Conservation (phyloP, 2,797 vertebrate species). For the Enteromius radiatus region DNA sequence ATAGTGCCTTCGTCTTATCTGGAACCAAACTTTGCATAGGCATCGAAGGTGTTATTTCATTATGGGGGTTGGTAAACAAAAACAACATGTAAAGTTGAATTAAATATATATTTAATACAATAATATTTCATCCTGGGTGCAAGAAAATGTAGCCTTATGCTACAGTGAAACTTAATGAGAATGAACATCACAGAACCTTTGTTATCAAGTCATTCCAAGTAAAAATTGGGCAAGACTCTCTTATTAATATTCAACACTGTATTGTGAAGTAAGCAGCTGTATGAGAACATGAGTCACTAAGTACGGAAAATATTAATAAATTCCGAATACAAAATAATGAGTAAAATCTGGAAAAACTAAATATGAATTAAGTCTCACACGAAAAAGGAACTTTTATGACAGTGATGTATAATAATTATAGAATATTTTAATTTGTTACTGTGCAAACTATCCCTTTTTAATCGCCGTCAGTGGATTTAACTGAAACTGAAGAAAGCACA, state of each 20-base stretch:
- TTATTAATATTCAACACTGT: conserved; percentile 41
- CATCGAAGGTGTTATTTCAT: conserved; percentile 1
- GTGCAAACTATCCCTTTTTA: not conserved
- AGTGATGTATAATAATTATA: not conserved
- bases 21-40: not conserved
- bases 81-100: not conserved
- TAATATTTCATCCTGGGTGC: not conserved
- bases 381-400: not conserved
- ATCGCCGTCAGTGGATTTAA: not conserved
- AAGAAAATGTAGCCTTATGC: conserved; percentile 10
- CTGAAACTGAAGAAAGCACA: not conserved
- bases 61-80: conserved; percentile 14
- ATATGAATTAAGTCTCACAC: conserved; percentile 1
- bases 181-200: conserved; percentile 28
- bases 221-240: conserved; percentile 22
- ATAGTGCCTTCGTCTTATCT: not conserved
- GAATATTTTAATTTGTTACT: not conserved
- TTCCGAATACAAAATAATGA: not conserved
- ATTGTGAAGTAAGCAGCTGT: conserved; percentile 22
- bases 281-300: conserved; percentile 15
- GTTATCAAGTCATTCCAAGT: conserved; percentile 31
- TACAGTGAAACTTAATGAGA: not conserved
- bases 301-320: not conserved
- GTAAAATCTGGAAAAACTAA: conserved; percentile 4
- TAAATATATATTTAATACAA: conserved; percentile 23